phyloP scores from a whole-genome alignment of 2,888 invertebrate species.

The Eilema griseolum region DNA sequence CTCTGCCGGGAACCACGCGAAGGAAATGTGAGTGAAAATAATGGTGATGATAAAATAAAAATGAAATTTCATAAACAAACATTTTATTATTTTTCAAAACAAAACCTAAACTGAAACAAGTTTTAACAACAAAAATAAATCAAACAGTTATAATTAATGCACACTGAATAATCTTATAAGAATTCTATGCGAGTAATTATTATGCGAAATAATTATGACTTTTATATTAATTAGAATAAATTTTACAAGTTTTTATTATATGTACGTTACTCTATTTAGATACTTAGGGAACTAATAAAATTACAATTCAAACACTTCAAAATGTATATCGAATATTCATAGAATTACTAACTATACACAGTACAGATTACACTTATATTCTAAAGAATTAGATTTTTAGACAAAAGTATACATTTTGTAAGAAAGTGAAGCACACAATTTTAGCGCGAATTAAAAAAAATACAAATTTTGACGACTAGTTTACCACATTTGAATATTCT shows the following conservation, averaged over 20 bases:
- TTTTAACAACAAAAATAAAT: constrained; percentile 53
- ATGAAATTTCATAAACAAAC: constrained; percentile 43
- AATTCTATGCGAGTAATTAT: constrained; percentile 42
- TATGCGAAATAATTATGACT: constrained; percentile 52
- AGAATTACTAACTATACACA: neutral
- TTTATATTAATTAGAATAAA: constrained; percentile 41
- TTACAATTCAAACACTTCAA: constrained; percentile 6
- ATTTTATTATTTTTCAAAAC: constrained; percentile 55
- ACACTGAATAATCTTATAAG: constrained; percentile 43
- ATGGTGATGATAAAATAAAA: constrained; percentile 8
- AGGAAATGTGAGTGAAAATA: too few relatives aligned
- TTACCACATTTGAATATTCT: constrained; percentile 29
- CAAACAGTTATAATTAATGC: constrained; percentile 48
- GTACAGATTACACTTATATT: neutral
- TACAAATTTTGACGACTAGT: constrained; percentile 42
- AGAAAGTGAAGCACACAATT: neutral
- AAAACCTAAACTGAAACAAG: constrained; percentile 47
- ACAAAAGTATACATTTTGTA: neutral
- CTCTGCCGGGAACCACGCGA: too few relatives aligned
- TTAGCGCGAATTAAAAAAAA: neutral
- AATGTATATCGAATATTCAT: neutral
- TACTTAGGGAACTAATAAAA: constrained; percentile 6
- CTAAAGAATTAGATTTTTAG: neutral
- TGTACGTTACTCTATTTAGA: constrained; percentile 2
- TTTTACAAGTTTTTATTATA: constrained; percentile 9